These are phyloP conservation scores for Onychorhynchus coronatus DNA, from an alignment of 2,113 vertebrate species.

Conservation along the genomic window DNA sequence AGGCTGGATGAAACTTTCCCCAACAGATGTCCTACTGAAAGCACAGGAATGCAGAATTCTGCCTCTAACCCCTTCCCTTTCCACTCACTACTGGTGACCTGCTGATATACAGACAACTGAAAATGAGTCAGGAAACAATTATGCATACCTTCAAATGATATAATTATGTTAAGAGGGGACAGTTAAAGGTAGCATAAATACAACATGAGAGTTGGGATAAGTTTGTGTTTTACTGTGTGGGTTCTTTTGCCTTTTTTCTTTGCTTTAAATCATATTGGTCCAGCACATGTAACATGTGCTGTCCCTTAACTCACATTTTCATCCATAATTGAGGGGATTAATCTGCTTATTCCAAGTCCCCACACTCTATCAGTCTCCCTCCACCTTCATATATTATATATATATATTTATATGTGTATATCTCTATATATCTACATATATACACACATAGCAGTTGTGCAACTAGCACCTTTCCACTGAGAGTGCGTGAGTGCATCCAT, in stretches of 20 bases:
- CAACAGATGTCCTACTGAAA: neutral
- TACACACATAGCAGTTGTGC: conserved; percentile 46
- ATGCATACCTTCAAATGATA: neutral
- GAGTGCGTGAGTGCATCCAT: neutral
- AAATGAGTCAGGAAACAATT: neutral
- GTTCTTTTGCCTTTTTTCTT: neutral
- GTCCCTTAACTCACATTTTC: neutral
- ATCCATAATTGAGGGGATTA: neutral
- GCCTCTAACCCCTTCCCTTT: neutral
- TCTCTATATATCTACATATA: conserved; percentile 65
- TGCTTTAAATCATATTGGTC: neutral
- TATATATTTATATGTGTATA: conserved; percentile 34
- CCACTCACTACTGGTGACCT: neutral
- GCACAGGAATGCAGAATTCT: neutral
- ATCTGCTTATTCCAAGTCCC: neutral
- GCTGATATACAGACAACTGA: neutral
- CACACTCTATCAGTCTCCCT: neutral
- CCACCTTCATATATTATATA: neutral
- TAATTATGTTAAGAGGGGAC: neutral
- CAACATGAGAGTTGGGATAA: neutral
- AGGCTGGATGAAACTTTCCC: neutral
- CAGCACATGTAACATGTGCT: neutral
- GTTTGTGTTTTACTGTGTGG: neutral
- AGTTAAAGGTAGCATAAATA: neutral
- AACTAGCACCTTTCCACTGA: neutral